Conservation (phyloP, 2,888 invertebrate species). For the Pelosia muscerda region DNA sequence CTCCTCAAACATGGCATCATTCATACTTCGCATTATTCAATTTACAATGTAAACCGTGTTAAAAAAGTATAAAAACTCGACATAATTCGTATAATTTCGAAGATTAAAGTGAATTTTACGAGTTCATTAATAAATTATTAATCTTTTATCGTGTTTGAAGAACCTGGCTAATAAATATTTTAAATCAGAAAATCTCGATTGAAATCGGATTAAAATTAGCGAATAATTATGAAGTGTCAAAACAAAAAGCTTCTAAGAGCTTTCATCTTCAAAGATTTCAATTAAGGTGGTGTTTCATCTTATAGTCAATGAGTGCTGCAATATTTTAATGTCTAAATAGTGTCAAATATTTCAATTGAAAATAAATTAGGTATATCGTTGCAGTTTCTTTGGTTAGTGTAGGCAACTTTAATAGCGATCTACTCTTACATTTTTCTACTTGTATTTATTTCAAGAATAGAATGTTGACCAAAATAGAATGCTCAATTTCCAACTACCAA, state of each 20-base stretch:
- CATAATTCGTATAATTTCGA: background rate
- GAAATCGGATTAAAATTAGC: slow-evolving; percentile 48
- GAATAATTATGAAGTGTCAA: slow-evolving; percentile 41
- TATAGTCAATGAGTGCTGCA: background rate
- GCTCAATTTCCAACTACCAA: too few species aligned
- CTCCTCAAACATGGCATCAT: too few species aligned
- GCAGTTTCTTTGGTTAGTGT: background rate
- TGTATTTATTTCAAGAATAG: too few species aligned
- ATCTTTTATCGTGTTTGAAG: slow-evolving; percentile 4
- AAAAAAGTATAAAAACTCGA: background rate
- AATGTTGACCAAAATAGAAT: too few species aligned
- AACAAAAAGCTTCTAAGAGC: slow-evolving; percentile 53
- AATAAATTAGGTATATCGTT: background rate
- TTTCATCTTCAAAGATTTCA: slow-evolving; percentile 30
- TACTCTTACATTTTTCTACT: too few species aligned
- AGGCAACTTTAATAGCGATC: too few species aligned
- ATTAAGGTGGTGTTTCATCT: slow-evolving; percentile 15
- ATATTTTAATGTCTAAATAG: slow-evolving; percentile 6
- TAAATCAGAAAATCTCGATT: slow-evolving; percentile 24
- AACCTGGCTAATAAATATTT: slow-evolving; percentile 14
- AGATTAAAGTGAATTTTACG: slow-evolving; percentile 2
- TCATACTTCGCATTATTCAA: too few species aligned
- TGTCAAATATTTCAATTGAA: background rate
- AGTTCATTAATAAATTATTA: slow-evolving; percentile 45
- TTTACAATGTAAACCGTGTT: background rate